Evolutionary conservation across 1,140 invertebrate species (phyloP), one percentile per base, ranked within the genome.

Genomic region (Neotoxoptera formosana): DNA sequence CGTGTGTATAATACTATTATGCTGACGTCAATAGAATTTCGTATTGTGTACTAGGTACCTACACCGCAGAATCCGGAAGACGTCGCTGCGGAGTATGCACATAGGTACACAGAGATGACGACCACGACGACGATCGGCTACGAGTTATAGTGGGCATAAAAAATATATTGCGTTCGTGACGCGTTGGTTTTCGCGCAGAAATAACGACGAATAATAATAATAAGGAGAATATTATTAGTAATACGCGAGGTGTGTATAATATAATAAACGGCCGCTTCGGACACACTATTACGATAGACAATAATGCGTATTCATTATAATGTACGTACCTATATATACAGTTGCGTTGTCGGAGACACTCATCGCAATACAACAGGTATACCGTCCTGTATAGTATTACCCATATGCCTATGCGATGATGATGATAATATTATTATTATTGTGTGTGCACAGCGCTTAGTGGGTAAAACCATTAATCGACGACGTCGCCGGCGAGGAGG

Each of bases 401-500:
- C 51, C 21, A 7, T 23, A n/a, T 67, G 60, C 60, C 60, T 76
- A 76, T 20, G 17, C 30, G 60, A 4, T 14, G 56, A 67, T n/a
- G 51, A 53, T 23, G 7, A n/a, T 67, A n/a, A 0, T 11, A 36
- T 41, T 41, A 21, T 21, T 17, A 21, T 21, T 23, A 17, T 83
- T 8, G 34, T 83, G 21, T 83, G 81, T 83, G 20, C 36, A 41
- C 81, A 36, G 81, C 34, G 36, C 23, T 36, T 83, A 45, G 83
- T 86, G 83, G 83, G 83, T 30, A 86, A 47, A 86, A 84, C 83
- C 83, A 45, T 41, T 86, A 86, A 25, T 86, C 41, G 36, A 41
- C 36, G 83, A 20, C 34, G 76, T 7, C 36, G 23, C 3, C 1
- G 36, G n/a, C n/a, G n/a, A n/a, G n/a, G n/a, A 83, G n/a, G 34